Evolutionary conservation across 2,888 invertebrate genomes (phyloP).

Genomic region (Habroteleia sp.): DNA sequence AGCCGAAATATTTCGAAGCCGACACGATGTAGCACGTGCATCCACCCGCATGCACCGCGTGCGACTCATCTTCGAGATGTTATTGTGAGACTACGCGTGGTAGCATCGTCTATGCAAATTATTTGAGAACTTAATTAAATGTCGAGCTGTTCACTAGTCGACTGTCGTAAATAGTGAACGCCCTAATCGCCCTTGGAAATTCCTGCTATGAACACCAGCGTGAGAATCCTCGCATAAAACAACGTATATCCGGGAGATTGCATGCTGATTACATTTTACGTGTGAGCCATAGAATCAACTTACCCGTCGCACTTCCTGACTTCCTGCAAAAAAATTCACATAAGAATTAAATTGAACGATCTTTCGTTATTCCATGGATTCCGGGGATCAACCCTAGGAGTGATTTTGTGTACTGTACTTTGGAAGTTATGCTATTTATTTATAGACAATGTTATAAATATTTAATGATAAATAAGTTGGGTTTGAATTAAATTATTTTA

Average conservation of each 20-base stretch:
- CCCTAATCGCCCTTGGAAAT: slow-evolving; percentile 66
- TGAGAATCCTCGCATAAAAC: slow-evolving; percentile 60
- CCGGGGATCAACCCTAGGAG: too few species aligned
- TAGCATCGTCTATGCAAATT: slow-evolving; percentile 73
- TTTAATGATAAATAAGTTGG: too few species aligned
- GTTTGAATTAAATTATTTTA: too few species aligned
- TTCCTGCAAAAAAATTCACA: not conserved
- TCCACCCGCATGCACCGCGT: slow-evolving; percentile 65
- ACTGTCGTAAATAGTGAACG: slow-evolving; percentile 66
- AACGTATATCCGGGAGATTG: slow-evolving; percentile 52
- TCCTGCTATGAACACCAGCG: slow-evolving; percentile 48
- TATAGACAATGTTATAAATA: too few species aligned
- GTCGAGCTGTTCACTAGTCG: slow-evolving; percentile 66
- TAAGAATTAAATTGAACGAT: slow-evolving; percentile 9
- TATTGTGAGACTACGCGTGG: slow-evolving; percentile 70
- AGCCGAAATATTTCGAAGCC: slow-evolving; percentile 57
- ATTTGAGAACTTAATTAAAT: slow-evolving; percentile 78
- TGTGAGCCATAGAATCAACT: slow-evolving; percentile 35
- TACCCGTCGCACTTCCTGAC: not conserved
- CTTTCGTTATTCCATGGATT: not conserved
- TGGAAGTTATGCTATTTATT: too few species aligned
- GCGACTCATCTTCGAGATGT: slow-evolving; percentile 77
- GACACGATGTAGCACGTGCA: slow-evolving; percentile 63
- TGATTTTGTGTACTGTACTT: too few species aligned
- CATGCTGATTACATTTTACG: slow-evolving; percentile 56